A percentile compares a stretch with the other conserved stretches of the same genome.
Conservation (phyloP, 2,888 invertebrate genomes). For the Hanleya hanleyi region DNA sequence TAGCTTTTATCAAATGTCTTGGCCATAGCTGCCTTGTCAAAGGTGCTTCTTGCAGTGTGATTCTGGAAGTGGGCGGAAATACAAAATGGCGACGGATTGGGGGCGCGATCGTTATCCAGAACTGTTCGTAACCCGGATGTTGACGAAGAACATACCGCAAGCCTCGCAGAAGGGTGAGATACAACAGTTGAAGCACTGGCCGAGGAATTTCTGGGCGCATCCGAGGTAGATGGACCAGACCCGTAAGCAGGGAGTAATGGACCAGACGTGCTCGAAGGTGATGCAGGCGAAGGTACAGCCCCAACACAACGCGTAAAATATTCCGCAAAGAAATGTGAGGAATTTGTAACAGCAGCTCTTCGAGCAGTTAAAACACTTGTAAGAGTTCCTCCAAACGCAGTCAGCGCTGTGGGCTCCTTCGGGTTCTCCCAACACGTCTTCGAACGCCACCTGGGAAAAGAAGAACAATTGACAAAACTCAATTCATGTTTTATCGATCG, state of each 20-base stretch:
- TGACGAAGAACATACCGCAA: slow-evolving; percentile 53
- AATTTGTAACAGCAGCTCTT: slow-evolving; percentile 82
- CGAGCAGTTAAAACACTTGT: slow-evolving; percentile 79
- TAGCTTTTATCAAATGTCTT: too few species aligned
- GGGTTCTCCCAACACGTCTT: slow-evolving; percentile 58
- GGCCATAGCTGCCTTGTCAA: too few species aligned
- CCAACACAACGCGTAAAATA: slow-evolving; percentile 80
- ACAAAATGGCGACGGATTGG: too few species aligned
- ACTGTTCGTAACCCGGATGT: neutral
- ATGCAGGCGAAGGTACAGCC: slow-evolving; percentile 74
- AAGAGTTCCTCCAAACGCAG: slow-evolving; percentile 83
- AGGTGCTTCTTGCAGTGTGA: too few species aligned
- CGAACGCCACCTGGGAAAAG: slow-evolving; percentile 75
- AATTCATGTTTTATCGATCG: too few species aligned
- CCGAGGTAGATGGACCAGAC: slow-evolving; percentile 78
- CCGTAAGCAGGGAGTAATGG: slow-evolving; percentile 80
- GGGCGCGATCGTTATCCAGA: slow-evolving; percentile 1
- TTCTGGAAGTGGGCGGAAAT: too few species aligned
- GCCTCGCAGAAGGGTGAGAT: slow-evolving; percentile 80
- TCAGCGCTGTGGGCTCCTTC: slow-evolving; percentile 75
- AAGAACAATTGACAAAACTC: too few species aligned
- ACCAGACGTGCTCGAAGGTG: slow-evolving; percentile 82
- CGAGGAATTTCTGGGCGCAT: slow-evolving; percentile 67
- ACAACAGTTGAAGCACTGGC: slow-evolving; percentile 76
- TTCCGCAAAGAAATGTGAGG: slow-evolving; percentile 80